These are phyloP conservation scores for Drosophila insularis DNA, from an alignment of 1,140 invertebrate genomes.

Conservation along the genomic window DNA sequence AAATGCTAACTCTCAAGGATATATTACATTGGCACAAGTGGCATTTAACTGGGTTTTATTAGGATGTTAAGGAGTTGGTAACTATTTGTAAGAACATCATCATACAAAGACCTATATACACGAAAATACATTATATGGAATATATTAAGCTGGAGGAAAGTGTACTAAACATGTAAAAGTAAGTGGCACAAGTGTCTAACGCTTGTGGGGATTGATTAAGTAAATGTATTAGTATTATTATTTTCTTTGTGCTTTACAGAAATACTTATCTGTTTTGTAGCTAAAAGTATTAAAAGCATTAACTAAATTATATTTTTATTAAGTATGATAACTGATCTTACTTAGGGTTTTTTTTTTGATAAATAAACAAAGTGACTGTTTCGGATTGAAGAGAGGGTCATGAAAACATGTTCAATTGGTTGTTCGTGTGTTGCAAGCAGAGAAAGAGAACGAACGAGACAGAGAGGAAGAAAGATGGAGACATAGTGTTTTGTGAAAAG, in stretches of 20 bases:
- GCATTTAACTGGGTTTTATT: neutral
- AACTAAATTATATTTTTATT: slow-evolving; percentile 2
- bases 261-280: slow-evolving; percentile 64
- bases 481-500: slow-evolving; percentile 17
- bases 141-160: neutral
- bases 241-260: neutral
- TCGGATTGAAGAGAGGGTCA: neutral
- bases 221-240: neutral
- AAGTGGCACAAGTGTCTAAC: neutral
- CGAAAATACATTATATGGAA: neutral
- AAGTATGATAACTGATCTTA: neutral
- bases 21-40: neutral
- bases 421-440: slow-evolving; percentile 2
- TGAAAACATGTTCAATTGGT: neutral
- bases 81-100: neutral
- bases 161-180: neutral
- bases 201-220: neutral
- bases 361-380: neutral
- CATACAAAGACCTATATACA: neutral
- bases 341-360: neutral
- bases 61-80: neutral
- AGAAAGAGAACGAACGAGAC: neutral
- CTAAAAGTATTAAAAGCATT: slow-evolving; percentile 59
- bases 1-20: no score
- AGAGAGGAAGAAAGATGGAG: neutral